These are phyloP conservation scores for Stomorhina lunata DNA, from an alignment of 2,888 invertebrate species.

Conservation along the genomic window DNA sequence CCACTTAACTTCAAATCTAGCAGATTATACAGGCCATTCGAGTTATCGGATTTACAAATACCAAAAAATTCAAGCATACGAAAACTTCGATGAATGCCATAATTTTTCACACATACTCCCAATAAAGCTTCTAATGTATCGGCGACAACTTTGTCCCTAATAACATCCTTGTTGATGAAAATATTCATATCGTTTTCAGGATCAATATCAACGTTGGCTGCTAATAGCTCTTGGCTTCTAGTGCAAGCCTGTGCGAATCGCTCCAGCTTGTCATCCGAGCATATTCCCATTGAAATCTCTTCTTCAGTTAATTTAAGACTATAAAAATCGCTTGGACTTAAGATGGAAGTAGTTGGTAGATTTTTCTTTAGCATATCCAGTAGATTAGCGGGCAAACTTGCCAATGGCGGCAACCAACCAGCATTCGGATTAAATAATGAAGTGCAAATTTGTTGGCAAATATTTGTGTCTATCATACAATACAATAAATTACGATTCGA, in stretches of 20 bases:
- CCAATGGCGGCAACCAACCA: slow-evolving; percentile 92
- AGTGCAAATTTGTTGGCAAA: slow-evolving; percentile 71
- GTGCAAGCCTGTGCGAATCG: slow-evolving; percentile 70
- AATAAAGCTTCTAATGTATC: slow-evolving; percentile 91
- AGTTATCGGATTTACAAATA: slow-evolving; percentile 81
- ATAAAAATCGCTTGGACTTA: slow-evolving; percentile 81
- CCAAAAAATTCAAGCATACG: slow-evolving; percentile 84
- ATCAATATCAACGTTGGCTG: slow-evolving; percentile 34
- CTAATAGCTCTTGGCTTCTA: slow-evolving; percentile 54
- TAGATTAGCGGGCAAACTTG: slow-evolving; percentile 82
- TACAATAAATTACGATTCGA: slow-evolving; percentile 93
- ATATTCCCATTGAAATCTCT: slow-evolving; percentile 78
- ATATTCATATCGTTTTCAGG: slow-evolving; percentile 74
- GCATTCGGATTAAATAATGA: slow-evolving; percentile 84
- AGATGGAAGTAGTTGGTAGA: slow-evolving; percentile 64
- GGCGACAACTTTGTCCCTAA: slow-evolving; percentile 85
- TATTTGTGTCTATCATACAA: slow-evolving; percentile 81
- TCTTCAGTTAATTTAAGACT: slow-evolving; percentile 79
- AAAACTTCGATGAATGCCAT: slow-evolving; percentile 80
- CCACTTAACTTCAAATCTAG: slow-evolving; percentile 72
- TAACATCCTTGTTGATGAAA: slow-evolving; percentile 80
- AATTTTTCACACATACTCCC: slow-evolving; percentile 85
- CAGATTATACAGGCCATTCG: slow-evolving; percentile 75
- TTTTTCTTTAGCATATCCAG: slow-evolving; percentile 66
- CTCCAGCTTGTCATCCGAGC: slow-evolving; percentile 68